A percentile compares a stretch with the other conserved stretches of the same genome.
These are phyloP conservation scores for Parnassius smintheus DNA, from an alignment of 2,888 invertebrate species.

Conservation along the genomic window DNA sequence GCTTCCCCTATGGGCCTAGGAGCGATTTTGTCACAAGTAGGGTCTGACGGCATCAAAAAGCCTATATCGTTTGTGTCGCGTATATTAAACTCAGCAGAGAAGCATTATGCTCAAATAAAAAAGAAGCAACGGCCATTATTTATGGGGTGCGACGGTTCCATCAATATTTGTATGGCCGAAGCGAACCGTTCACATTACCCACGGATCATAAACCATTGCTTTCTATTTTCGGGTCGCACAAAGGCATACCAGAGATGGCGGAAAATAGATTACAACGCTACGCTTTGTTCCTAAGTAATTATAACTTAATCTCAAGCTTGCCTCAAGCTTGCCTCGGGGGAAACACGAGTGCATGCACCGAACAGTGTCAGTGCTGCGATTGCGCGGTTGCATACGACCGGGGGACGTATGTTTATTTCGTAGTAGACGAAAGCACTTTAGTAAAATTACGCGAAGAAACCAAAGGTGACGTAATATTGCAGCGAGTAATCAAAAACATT, in stretches of 20 bases:
- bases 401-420: too few species aligned
- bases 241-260: slow-evolving; percentile 22
- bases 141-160: slow-evolving; percentile 22
- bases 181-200: slow-evolving; percentile 31
- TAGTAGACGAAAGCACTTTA: too few species aligned
- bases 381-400: too few species aligned
- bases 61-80: slow-evolving; percentile 37
- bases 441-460: too few species aligned
- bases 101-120: not conserved
- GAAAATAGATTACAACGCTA: slow-evolving; percentile 32
- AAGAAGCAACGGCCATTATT: too few species aligned
- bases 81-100: slow-evolving; percentile 29
- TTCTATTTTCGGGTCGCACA: slow-evolving; percentile 33
- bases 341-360: too few species aligned
- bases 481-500: too few species aligned
- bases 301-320: slow-evolving; percentile 31
- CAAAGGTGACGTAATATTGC: too few species aligned
- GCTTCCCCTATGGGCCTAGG: slow-evolving; percentile 33
- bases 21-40: slow-evolving; percentile 2
- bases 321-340: too few species aligned
- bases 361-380: too few species aligned
- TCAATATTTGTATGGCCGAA: slow-evolving; percentile 34
- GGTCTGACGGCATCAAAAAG: slow-evolving; percentile 20
- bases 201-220: slow-evolving; percentile 30
- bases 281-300: slow-evolving; percentile 25